These are phyloP conservation scores for Scortum barcoo DNA, from an alignment of 2,113 vertebrate genomes.

Conservation along the genomic window DNA sequence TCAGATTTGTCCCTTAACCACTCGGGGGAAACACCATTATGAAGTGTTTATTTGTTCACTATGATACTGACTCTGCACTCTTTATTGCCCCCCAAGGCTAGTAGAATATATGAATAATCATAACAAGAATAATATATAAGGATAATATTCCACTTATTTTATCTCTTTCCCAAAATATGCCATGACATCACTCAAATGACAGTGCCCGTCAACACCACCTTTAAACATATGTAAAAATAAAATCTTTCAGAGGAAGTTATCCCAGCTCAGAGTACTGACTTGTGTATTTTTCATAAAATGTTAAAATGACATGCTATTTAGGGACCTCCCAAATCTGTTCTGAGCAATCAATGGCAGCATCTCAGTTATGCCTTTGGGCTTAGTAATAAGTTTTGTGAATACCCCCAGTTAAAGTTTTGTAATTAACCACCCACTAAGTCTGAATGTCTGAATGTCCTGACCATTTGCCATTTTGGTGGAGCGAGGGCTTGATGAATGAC, in stretches of 20 bases:
- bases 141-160: background rate
- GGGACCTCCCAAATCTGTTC: background rate
- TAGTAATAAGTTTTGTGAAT: background rate
- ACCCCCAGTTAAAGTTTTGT: background rate
- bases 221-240: too few species aligned
- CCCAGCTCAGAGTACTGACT: background rate
- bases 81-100: too few species aligned
- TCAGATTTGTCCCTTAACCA: background rate
- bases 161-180: background rate
- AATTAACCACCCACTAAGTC: background rate
- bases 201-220: background rate
- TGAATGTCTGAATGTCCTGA: background rate
- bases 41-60: background rate
- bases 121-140: too few species aligned
- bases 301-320: background rate
- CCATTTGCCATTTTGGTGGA: background rate
- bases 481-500: background rate
- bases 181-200: background rate
- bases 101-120: background rate
- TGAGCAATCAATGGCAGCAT: background rate
- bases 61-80: background rate
- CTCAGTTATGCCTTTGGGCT: background rate
- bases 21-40: too few species aligned
- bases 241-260: background rate
- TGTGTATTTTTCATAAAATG: background rate